Evolutionary conservation across 2,113 vertebrate species (phyloP).

Genomic region (Mormyrus lacerda): DNA sequence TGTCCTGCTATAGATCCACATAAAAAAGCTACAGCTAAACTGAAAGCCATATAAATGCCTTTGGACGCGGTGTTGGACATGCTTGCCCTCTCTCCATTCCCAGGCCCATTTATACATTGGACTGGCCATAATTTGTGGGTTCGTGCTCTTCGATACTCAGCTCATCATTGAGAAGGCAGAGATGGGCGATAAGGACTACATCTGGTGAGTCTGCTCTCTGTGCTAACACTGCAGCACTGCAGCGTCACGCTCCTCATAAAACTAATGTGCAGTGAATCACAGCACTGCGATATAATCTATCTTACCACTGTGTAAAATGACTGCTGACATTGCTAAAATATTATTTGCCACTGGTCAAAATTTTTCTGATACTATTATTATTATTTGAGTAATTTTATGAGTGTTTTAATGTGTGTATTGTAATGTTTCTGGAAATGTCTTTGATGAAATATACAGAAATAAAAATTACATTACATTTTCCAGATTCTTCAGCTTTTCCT

Average conservation of each 20-base stretch:
- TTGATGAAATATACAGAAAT: background rate
- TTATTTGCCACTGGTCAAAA: background rate
- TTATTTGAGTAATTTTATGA: background rate
- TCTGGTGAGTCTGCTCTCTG: constrained; percentile 73
- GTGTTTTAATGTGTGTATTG: background rate
- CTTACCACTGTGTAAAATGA: background rate
- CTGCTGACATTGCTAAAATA: background rate
- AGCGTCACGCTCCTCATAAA: background rate
- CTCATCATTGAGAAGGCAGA: constrained; percentile 97
- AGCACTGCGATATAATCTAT: background rate
- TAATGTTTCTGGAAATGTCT: background rate
- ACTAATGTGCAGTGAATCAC: background rate
- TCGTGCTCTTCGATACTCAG: constrained; percentile 95
- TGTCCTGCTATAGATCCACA: background rate
- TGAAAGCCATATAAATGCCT: too few relatives aligned
- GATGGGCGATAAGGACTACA: constrained; percentile 90
- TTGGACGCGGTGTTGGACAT: background rate
- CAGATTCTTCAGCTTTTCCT: background rate
- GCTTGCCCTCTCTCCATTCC: background rate
- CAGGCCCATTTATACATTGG: constrained; percentile 87
- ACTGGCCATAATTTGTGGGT: constrained; percentile 86
- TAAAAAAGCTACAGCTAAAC: background rate
- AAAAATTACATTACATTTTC: background rate
- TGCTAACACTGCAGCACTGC: background rate
- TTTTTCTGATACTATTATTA: background rate